Evolutionary conservation across 92 coral and sea anemone species (phyloP), one percentile per base, ranked within the genome.

Genomic region (Meandrina meandrites): DNA sequence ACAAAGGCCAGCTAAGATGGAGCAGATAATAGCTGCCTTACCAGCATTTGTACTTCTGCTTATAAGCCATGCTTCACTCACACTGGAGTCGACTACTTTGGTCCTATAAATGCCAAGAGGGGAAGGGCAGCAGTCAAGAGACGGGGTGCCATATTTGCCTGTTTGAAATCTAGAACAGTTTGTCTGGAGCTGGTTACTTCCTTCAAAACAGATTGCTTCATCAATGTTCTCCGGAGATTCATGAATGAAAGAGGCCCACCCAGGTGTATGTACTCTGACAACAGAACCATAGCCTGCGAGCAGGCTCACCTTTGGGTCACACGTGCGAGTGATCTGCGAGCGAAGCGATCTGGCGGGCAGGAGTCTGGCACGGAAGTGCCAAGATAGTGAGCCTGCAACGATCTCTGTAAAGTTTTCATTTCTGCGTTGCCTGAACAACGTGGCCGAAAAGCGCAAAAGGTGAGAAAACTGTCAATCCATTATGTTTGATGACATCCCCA

Each of bases 101-200:
- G 92, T 9, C 92, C 88, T 16, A 58, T 89, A 35, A 81, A 81
- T 51, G 82, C 81, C 24, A 92, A 89, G 74, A 78, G 91, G 30
- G 90, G 94, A 22, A 80, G 86, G 57, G 75, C 85, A 4, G 81
- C 50, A 18, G 92, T 77, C 28, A 88, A 91, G 81, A 84, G 94
- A 75, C 89, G 84, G 87, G 90, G 92, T 40, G 91, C 87, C 47
- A 69, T 85, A n/a, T 91, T 91, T 40, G 85, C 90, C 24, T 91
- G 94, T 50, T 27, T 89, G 78, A 88, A 80, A 34, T 83, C 91
- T 34, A 78, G 86, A 57, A 86, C 89, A 4, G 89, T 89, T 14
- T 89, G 84, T 75, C 37, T 89, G 53, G 89, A 89, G 54, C n/a
- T 83, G 53, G 92, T 89, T 70, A 82, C 80, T 66, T 82, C 90